Evolutionary conservation across 2,797 vertebrate genomes (phyloP).

Genomic region (Centroberyx gerrardi): DNA sequence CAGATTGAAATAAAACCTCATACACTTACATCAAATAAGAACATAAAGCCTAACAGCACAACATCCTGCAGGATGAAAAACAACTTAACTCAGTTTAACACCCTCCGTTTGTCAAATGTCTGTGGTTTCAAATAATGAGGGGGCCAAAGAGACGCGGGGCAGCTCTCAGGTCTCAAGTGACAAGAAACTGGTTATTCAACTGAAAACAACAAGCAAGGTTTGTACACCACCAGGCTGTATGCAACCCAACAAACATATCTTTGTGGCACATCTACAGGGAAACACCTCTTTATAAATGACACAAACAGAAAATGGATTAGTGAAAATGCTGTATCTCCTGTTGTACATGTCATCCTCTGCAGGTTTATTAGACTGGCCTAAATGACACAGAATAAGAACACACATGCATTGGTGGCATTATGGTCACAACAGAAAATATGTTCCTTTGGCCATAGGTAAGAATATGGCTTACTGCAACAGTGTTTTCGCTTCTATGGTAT

Average conservation of each 20-base stretch:
- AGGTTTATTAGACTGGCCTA: no score
- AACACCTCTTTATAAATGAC: conserved; percentile 19
- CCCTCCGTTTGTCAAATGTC: conserved; percentile 23
- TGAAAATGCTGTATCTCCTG: conserved; percentile 27
- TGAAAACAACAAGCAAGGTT: conserved; percentile 33
- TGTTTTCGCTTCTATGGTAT: no score
- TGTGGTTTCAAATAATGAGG: conserved; percentile 50
- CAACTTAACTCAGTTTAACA: not conserved
- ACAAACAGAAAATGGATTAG: conserved; percentile 22
- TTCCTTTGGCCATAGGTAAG: no score
- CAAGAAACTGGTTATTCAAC: conserved; percentile 62
- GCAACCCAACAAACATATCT: conserved; percentile 30
- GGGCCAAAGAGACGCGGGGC: conserved; percentile 52
- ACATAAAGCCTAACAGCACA: no score
- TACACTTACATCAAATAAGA: no score
- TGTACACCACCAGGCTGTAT: conserved; percentile 14
- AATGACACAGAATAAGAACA: no score
- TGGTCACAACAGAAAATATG: no score
- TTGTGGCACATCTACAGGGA: conserved; percentile 33
- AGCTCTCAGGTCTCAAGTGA: conserved; percentile 65
- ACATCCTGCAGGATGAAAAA: no score
- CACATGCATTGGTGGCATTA: no score
- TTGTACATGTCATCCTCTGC: not conserved
- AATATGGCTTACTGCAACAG: no score
- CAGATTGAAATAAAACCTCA: no score